These are phyloP conservation scores for Holothuria leucospilota DNA, from an alignment of 53 echinoderm and acorn worm genomes.

Conservation along the genomic window DNA sequence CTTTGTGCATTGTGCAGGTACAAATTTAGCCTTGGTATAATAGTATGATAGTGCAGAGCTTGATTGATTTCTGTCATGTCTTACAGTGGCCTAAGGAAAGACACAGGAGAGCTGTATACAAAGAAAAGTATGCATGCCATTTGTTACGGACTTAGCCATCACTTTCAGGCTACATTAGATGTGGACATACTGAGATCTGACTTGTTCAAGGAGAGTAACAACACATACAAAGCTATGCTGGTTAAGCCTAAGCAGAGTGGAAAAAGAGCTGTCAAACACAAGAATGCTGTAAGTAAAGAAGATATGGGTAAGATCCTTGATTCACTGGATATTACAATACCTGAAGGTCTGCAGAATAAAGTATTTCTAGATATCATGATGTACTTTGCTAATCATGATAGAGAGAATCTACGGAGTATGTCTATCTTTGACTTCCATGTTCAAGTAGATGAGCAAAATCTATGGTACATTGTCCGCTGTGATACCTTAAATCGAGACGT, in stretches of 20 bases:
- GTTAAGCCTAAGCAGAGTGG: constrained; percentile 32
- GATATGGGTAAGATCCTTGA: constrained; percentile 69
- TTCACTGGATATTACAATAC: constrained; percentile 55
- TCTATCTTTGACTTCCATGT: constrained; percentile 42
- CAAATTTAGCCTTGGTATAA: not conserved
- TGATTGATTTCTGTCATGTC: constrained; percentile 39
- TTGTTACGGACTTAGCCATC: constrained; percentile 42
- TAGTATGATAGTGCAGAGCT: constrained; percentile 26
- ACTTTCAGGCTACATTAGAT: constrained; percentile 44
- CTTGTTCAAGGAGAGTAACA: constrained; percentile 44
- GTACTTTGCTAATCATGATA: constrained; percentile 62
- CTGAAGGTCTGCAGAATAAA: constrained; percentile 54
- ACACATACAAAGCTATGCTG: constrained; percentile 39
- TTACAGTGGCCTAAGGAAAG: constrained; percentile 36
- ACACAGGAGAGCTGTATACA: constrained; percentile 43
- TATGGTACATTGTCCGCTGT: constrained; percentile 43
- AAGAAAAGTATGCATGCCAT: constrained; percentile 59
- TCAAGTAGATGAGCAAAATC: constrained; percentile 51
- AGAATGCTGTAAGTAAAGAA: constrained; percentile 41
- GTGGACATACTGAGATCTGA: constrained; percentile 33
- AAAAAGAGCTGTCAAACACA: constrained; percentile 52
- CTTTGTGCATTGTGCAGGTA: not conserved
- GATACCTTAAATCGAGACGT: constrained; percentile 46
- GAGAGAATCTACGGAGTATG: constrained; percentile 62
- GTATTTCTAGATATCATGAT: constrained; percentile 68